phyloP scores from a whole-genome alignment of 2,113 vertebrate genomes.

The Leiothrix lutea region DNA sequence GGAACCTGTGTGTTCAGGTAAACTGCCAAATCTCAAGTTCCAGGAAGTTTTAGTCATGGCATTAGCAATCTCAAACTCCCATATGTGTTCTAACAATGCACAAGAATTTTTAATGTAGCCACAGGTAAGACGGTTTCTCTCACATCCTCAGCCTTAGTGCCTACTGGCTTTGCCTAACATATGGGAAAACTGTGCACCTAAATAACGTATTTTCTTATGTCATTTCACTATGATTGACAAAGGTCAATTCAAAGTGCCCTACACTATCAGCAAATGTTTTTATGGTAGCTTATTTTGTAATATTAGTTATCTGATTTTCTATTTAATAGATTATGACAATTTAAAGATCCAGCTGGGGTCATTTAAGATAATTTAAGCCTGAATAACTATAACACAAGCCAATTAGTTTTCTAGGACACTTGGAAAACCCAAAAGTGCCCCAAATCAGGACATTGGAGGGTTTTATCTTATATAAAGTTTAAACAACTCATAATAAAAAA shows the following conservation, averaged over 20 bases:
- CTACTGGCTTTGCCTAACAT: background rate
- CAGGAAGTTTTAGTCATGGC: background rate
- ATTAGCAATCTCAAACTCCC: background rate
- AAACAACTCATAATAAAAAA: background rate
- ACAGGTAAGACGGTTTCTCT: background rate
- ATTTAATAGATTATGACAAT: background rate
- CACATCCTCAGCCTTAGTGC: background rate
- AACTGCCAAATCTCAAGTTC: background rate
- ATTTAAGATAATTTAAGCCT: background rate
- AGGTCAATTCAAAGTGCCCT: background rate
- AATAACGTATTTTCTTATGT: background rate
- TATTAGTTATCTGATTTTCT: background rate
- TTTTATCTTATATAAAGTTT: background rate
- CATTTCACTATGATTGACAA: background rate
- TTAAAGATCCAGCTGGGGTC: background rate
- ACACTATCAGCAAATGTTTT: background rate
- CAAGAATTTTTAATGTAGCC: background rate
- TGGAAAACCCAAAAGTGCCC: background rate
- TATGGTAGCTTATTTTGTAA: background rate
- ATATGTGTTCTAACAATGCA: background rate
- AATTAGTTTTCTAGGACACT: background rate
- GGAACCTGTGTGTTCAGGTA: background rate
- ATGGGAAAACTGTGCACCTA: background rate
- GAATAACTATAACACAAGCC: background rate
- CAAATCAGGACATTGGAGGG: rapidly evolving